Evolutionary conservation across 2,888 invertebrate species (phyloP).

Genomic region (Ochlodes sylvanus): DNA sequence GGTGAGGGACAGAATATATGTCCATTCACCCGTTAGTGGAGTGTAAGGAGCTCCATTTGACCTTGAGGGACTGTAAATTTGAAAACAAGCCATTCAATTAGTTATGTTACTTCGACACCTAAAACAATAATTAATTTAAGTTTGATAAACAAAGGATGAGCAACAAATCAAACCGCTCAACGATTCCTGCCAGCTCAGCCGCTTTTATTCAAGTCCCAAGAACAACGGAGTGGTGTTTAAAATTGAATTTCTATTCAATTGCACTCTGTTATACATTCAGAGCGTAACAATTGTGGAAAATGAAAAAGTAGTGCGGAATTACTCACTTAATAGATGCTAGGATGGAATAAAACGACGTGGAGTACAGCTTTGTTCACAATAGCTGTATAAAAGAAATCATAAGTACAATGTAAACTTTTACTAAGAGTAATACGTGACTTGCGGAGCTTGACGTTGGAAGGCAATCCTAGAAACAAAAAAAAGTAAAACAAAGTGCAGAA

Average conservation of each 20-base stretch:
- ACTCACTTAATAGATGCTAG: slow-evolving; percentile 19
- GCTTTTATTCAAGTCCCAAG: not conserved
- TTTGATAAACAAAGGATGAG: not conserved
- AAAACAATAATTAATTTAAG: not conserved
- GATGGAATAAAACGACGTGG: not conserved
- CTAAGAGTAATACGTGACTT: not conserved
- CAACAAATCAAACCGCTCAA: not conserved
- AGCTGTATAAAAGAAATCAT: slow-evolving; percentile 4
- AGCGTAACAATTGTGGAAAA: slow-evolving; percentile 15
- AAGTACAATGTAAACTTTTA: not conserved
- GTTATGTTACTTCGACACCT: too few species aligned
- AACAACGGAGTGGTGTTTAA: slow-evolving; percentile 12
- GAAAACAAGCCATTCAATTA: too few species aligned
- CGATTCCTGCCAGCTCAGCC: not conserved
- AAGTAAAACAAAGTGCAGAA: too few species aligned
- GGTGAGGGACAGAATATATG: too few species aligned
- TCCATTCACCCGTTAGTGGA: too few species aligned
- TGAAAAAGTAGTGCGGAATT: slow-evolving; percentile 23
- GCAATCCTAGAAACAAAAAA: too few species aligned
- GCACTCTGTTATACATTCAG: slow-evolving; percentile 8
- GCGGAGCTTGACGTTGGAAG: too few species aligned
- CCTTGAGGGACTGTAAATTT: too few species aligned
- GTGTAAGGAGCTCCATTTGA: too few species aligned
- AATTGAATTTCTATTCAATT: slow-evolving; percentile 23
- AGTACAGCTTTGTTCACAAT: slow-evolving; percentile 11